These are phyloP conservation scores for Setipinna tenuifilis DNA, from an alignment of 2,797 vertebrate species.

Conservation along the genomic window DNA sequence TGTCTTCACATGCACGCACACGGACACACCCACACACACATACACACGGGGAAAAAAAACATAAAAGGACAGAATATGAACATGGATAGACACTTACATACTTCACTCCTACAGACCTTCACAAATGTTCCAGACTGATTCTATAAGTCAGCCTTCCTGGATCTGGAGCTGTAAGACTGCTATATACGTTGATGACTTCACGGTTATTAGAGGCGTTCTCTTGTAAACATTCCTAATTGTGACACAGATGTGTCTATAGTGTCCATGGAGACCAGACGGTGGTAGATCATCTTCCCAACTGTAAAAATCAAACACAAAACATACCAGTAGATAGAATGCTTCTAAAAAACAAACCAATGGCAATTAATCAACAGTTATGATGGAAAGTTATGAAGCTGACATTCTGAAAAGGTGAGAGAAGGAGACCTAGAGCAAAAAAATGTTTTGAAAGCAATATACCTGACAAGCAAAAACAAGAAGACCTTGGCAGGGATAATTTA, in stretches of 20 bases:
- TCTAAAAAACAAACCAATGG: background rate
- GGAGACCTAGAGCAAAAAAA: conserved; percentile 70
- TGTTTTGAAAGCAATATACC: conserved; percentile 80
- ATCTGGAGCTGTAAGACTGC: background rate
- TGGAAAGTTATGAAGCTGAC: conserved; percentile 24
- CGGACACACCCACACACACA: background rate
- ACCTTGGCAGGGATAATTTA: conserved; percentile 25
- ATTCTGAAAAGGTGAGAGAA: conserved; percentile 46
- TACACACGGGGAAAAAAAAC: background rate
- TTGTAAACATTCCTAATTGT: conserved; percentile 40
- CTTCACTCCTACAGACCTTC: background rate
- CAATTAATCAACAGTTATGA: background rate
- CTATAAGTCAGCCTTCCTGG: background rate
- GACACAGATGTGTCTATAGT: background rate
- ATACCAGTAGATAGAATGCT: background rate
- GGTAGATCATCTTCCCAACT: conserved; percentile 16
- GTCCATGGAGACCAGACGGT: background rate
- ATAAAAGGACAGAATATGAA: background rate
- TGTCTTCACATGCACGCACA: background rate
- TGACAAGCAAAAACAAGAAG: conserved; percentile 62
- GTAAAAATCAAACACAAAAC: background rate
- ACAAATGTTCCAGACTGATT: conserved; percentile 9
- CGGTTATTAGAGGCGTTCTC: background rate
- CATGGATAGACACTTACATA: background rate
- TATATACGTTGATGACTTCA: background rate